Evolutionary conservation across 2,888 invertebrate genomes (phyloP), one percentile per base, ranked within the genome.

Genomic region (Caenorhabditis parvicauda): DNA sequence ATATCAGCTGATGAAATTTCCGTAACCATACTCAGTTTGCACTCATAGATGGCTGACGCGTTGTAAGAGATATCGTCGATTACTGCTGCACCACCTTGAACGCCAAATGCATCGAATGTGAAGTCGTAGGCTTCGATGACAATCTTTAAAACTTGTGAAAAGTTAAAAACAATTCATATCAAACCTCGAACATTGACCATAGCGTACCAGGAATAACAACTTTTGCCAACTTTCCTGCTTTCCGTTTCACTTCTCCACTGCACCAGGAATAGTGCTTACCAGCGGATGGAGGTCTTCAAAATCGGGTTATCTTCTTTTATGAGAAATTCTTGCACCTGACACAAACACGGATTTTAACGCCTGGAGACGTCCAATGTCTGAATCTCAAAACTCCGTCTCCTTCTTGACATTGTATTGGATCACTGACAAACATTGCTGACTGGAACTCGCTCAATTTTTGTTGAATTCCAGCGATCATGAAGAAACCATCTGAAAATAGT

Each of bases 371-470:
- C 76, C 76, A 78, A 44, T 70, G 70, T 28, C 65, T 59, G 44
- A 78, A 77, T 5, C 44, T 46, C 2, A 78, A 25, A 2, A 61
- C 25, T 2, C 70, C 75, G 44, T 78, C 76, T 27, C 73, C 75
- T 50, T 72, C 59, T 42, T 76, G 77, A 35, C 75, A 76, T 47
- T 73, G 73, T 2, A 78, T 61, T 2, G 75, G 76, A 54, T 78
- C 74, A 37, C 71, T 70, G 7, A 75, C 70, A 2, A 76, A 49
- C 46, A 76, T 58, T n/a, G 73, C 72, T 0, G 73, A 67, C 25
- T 61, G 57, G 28, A 53, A 51, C 2, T 70, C 64, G 2, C 59
- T 61, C n/a, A 67, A 42, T 22, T 67, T 66, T 51, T 54, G 42
- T 21, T 70, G 59, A 19, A 66, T 52, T 21, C 77, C 77, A 6